A percentile compares a stretch with the other conserved stretches of the same genome.
Conservation (phyloP, 1,140 invertebrate genomes). For the Trachymyrmex septentrionalis region DNA sequence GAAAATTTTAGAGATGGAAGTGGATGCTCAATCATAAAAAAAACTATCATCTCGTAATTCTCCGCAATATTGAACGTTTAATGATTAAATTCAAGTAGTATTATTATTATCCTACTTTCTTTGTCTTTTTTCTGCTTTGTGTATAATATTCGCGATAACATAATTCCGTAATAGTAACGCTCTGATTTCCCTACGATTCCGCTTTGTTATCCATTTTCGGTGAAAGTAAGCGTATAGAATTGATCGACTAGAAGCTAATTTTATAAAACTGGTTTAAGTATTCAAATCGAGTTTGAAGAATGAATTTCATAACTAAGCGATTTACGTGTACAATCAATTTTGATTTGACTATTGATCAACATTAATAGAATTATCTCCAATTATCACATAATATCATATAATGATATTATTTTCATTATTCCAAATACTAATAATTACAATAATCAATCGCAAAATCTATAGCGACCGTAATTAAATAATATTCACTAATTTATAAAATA, state of each 20-base stretch:
- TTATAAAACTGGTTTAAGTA: slow-evolving; percentile 13
- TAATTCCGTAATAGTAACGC: slow-evolving; percentile 6
- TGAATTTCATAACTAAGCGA: slow-evolving; percentile 8
- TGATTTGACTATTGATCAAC: slow-evolving; percentile 7
- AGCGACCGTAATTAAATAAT: background rate
- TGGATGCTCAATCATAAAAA: background rate
- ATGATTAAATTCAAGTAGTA: slow-evolving; percentile 8
- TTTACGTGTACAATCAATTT: slow-evolving; percentile 2
- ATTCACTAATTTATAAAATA: background rate
- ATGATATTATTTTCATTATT: background rate
- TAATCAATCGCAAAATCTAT: background rate
- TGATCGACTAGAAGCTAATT: slow-evolving; percentile 38
- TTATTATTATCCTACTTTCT: background rate
- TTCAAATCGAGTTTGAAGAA: slow-evolving; percentile 47
- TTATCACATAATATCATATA: background rate
- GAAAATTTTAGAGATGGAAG: slow-evolving; percentile 11
- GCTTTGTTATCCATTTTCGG: slow-evolving; percentile 43
- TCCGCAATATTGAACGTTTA: background rate
- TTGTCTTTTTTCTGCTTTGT: background rate
- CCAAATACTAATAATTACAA: background rate
- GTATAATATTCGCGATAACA: background rate
- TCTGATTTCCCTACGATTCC: slow-evolving; percentile 27
- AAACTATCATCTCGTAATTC: background rate
- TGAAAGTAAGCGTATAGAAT: slow-evolving; percentile 29
- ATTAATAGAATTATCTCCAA: slow-evolving; percentile 1